Base-by-base conservation (phyloP, 2,888 invertebrate genomes). In the Resseliella maxima region DNA sequence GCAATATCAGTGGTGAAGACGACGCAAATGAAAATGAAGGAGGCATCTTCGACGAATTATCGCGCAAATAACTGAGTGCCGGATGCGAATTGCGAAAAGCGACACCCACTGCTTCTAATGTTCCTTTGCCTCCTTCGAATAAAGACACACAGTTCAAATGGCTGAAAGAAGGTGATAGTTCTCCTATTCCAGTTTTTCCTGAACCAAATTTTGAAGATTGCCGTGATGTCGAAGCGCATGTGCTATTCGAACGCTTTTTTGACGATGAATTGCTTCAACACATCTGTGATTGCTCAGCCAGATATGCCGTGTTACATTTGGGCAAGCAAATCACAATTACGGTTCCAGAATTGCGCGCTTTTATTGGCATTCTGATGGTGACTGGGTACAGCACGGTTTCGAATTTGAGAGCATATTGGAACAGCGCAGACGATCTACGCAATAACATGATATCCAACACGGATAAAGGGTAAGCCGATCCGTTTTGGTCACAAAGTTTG, bases 361-460 rank as follows among this genome's bases (percentile, higher is more conserved):
- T 87, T 85, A 38, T 87, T 12, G 87, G 87, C 18, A 88, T 88
- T 86, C 85, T 88, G 2, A 88, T 88, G 85, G 45, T 88, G 54
- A 87, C 87, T 81, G 88, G 88, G 18, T 88, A 88, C 85, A 87
- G 87, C 46, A 86, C 86, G 85, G 59, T 87, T 38, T 88, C 88
- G 85, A 87, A 87, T 83, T 27, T 86, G 38, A n/a, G 85, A 59
- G 86, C 85, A 72, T 87, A 88, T 87, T 88, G 88, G 88, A 54
- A 86, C 86, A 27, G 85, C 64, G 54, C 46, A 59, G 85, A 86
- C 85, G 87, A 87, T 86, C 41, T 87, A 86, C 50, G 86, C 86
- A 86, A 59, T 83, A 41, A 85, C 21, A 45, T 86, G 36, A 86
- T 87, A 15, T 86, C 64, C 46, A 27, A 86, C 2, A 86, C 85